Percentiles rank a stretch among this genome's conserved stretches.
Evolutionary conservation across 2,797 vertebrate species (phyloP).

Genomic region (Buphagus erythrorhynchus): DNA sequence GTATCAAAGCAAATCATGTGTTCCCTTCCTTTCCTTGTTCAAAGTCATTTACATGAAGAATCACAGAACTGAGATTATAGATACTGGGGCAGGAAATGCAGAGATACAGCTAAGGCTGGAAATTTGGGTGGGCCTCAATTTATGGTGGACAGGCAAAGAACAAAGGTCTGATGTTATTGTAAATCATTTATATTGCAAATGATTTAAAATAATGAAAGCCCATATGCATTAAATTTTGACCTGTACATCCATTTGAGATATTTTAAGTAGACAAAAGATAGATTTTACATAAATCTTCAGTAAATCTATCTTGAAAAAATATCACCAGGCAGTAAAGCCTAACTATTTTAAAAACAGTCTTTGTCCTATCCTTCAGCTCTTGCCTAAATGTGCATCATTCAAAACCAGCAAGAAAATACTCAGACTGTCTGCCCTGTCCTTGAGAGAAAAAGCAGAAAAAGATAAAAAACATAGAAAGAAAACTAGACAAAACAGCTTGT

Average conservation of each 20-base stretch:
- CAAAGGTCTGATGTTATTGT: conserved; percentile 44
- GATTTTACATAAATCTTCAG: conserved; percentile 69
- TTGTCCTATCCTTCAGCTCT: conserved; percentile 8
- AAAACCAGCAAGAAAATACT: neutral
- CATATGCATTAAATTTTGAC: conserved; percentile 66
- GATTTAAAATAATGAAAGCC: conserved; percentile 68
- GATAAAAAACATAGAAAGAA: neutral
- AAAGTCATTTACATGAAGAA: conserved; percentile 57
- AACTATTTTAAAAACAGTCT: conserved; percentile 27
- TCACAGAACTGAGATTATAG: neutral
- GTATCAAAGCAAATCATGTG: conserved; percentile 50
- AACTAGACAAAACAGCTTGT: neutral
- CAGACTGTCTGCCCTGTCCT: neutral
- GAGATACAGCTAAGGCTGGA: conserved; percentile 1
- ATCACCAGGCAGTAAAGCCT: conserved; percentile 22
- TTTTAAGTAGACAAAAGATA: conserved; percentile 66
- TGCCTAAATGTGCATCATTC: neutral
- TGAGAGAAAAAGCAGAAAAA: neutral
- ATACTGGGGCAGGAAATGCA: conserved; percentile 4
- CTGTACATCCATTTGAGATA: conserved; percentile 55
- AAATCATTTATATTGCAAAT: conserved; percentile 65
- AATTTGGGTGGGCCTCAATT: conserved; percentile 55
- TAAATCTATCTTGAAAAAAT: conserved; percentile 47
- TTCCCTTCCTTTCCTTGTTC: conserved; percentile 22
- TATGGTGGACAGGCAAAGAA: conserved; percentile 57